Conservation (phyloP, 2,797 vertebrate genomes). For the Todus mexicanus region DNA sequence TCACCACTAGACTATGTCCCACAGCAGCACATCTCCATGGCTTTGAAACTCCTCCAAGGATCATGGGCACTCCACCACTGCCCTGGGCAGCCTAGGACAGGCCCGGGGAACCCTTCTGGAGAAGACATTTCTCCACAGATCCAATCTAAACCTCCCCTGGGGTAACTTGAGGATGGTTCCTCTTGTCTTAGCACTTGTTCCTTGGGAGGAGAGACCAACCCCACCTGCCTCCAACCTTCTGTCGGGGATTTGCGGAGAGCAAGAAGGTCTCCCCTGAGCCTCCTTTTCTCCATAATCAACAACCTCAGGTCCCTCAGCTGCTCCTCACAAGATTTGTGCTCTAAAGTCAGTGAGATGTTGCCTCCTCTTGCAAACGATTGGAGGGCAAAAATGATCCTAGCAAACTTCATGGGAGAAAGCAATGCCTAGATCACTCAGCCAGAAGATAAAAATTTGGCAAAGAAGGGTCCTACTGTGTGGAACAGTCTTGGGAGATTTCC, state of each 20-base stretch:
- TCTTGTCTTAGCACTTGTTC: not conserved
- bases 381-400: not conserved
- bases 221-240: not conserved
- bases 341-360: rapidly evolving
- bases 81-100: not conserved
- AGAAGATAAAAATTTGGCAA: not conserved
- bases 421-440: not conserved
- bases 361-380: not conserved
- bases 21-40: not conserved
- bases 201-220: not conserved
- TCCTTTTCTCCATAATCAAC: not conserved
- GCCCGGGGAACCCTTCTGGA: not conserved
- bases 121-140: not conserved
- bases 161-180: not conserved
- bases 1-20: not conserved
- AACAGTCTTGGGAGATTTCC: not conserved
- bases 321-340: not conserved
- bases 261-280: not conserved
- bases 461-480: not conserved
- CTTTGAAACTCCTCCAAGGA: not conserved
- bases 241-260: not conserved
- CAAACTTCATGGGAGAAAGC: not conserved
- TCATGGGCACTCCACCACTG: not conserved
- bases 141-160: not conserved
- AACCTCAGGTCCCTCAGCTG: not conserved